Conservation (phyloP, 1,140 invertebrate species). For the Caenorhabditis inopinata region DNA sequence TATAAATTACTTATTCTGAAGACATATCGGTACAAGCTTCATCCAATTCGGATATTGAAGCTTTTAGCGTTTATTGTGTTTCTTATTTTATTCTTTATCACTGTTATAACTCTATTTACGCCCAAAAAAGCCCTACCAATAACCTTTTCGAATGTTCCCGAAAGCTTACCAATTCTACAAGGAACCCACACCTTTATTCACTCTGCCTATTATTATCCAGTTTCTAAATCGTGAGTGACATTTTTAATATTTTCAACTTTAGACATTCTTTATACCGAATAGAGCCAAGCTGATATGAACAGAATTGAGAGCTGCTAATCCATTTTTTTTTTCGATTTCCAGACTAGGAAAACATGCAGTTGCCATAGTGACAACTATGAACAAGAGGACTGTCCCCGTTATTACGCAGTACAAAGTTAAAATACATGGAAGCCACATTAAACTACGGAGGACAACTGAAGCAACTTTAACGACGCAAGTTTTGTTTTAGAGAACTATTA, state of each 20-base stretch:
- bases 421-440: background rate
- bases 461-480: background rate
- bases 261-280: too few species aligned
- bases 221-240: slow-evolving; percentile 6
- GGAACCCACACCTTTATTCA: background rate
- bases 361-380: slow-evolving; percentile 1
- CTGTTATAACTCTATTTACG: background rate
- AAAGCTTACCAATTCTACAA: background rate
- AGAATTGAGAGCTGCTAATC: too few species aligned
- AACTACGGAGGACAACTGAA: background rate
- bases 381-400: background rate
- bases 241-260: too few species aligned
- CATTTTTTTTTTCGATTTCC: too few species aligned
- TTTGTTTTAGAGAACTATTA: background rate
- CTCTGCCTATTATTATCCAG: background rate
- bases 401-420: background rate
- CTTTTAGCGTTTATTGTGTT: background rate
- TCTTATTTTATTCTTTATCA: background rate
- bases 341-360: background rate
- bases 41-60: background rate
- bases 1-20: too few species aligned
- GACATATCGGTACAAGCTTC: background rate
- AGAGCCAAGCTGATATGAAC: too few species aligned
- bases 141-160: background rate
- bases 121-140: background rate